phyloP scores from a whole-genome alignment of 2,113 vertebrate species.

The Spea multiplicata region DNA sequence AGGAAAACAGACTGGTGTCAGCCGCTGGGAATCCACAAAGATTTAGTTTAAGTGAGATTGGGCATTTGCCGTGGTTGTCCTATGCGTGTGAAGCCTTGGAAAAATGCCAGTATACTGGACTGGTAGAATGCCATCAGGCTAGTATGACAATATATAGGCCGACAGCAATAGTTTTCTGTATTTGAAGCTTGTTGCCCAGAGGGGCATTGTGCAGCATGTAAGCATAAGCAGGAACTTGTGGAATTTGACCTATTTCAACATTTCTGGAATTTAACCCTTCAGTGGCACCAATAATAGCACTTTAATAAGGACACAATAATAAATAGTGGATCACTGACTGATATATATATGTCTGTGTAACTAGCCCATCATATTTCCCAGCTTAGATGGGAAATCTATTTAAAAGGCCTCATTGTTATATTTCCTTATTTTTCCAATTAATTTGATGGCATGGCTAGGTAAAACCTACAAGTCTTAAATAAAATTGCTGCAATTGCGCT shows the following conservation, averaged over 20 bases:
- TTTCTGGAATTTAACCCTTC: neutral
- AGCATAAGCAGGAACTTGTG: constrained; percentile 30
- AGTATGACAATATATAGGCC: constrained; percentile 13
- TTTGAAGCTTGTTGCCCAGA: constrained; percentile 9
- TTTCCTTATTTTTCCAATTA: too few species aligned
- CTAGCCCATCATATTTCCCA: too few species aligned
- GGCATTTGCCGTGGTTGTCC: neutral
- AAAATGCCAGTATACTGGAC: neutral
- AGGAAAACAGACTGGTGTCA: neutral
- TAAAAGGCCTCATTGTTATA: too few species aligned
- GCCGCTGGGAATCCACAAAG: neutral
- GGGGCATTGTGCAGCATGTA: neutral
- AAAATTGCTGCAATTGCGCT: too few species aligned
- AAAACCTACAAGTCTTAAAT: too few species aligned
- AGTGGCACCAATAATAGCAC: neutral
- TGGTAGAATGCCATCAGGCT: constrained; percentile 13
- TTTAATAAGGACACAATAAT: too few species aligned
- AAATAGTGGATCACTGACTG: too few species aligned
- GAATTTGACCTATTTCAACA: constrained; percentile 36
- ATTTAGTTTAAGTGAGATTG: neutral
- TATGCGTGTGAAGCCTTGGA: neutral
- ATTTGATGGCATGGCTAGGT: too few species aligned
- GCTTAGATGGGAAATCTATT: too few species aligned
- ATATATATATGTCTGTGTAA: too few species aligned
- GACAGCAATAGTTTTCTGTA: neutral